phyloP scores from a whole-genome alignment of 2,797 vertebrate species.

The Atherinosoma microstoma region DNA sequence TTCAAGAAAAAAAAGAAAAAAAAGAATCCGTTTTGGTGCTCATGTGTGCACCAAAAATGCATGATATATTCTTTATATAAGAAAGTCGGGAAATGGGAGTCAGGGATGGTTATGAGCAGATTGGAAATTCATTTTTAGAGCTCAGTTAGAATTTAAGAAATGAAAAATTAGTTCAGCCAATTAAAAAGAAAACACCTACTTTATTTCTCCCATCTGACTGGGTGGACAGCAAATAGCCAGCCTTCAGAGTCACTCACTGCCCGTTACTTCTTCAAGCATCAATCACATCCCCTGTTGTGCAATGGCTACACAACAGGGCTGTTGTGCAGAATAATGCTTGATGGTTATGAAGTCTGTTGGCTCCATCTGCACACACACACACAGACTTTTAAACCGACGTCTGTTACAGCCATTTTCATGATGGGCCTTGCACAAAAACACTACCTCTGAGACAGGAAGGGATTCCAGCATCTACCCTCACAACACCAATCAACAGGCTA shows the following conservation, averaged over 20 bases:
- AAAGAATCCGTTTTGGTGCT: constrained; percentile 10
- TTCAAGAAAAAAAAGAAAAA: not conserved
- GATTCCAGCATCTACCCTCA: not conserved
- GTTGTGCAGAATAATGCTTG: not conserved
- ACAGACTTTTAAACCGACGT: not conserved
- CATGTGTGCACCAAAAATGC: not conserved
- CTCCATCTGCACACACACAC: not conserved
- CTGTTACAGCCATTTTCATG: not conserved
- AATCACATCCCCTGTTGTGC: not conserved
- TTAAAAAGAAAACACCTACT: constrained; percentile 1
- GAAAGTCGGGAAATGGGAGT: not conserved
- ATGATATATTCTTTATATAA: constrained; percentile 24
- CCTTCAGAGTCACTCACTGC: not conserved
- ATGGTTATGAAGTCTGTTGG: constrained; percentile 8
- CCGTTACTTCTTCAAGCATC: not conserved
- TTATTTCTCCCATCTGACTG: constrained; percentile 6
- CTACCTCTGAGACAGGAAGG: not conserved
- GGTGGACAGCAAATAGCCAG: not conserved
- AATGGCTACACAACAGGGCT: not conserved
- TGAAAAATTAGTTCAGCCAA: not conserved
- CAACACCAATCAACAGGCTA: not conserved
- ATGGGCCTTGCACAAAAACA: not conserved
- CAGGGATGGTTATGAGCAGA: not conserved
- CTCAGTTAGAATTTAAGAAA: not conserved
- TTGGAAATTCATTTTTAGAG: not conserved